Conservation (phyloP, 1,140 invertebrate genomes). For the Caenorhabditis briggsae region DNA sequence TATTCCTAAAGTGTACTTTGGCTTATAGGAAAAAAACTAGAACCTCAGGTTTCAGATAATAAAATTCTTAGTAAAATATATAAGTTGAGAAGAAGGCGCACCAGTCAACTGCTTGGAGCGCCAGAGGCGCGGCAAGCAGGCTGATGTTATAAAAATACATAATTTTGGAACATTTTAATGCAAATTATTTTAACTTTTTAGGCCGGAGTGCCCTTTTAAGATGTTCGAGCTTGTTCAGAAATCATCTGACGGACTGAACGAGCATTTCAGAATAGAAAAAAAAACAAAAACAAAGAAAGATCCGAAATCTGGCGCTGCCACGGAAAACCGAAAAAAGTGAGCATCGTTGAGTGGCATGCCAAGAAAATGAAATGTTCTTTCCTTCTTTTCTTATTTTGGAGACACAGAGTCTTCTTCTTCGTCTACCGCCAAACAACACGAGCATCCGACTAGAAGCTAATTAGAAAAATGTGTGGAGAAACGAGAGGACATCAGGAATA, state of each 20-base stretch:
- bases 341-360: slow-evolving; percentile 40
- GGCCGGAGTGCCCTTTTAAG: no score
- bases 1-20: not conserved
- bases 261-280: not conserved
- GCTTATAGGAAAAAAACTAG: no score
- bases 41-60: no score
- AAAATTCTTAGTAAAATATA: no score
- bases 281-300: slow-evolving; percentile 11
- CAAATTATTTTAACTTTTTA: not conserved
- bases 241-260: no score
- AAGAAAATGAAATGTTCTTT: slow-evolving; percentile 52
- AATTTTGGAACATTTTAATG: not conserved
- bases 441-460: slow-evolving; percentile 48
- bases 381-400: not conserved
- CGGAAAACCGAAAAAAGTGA: slow-evolving; percentile 36
- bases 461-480: slow-evolving; percentile 42
- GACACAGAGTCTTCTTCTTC: not conserved
- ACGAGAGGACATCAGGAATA: not conserved
- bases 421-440: slow-evolving; percentile 17
- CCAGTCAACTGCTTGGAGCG: no score
- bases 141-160: no score
- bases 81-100: no score
- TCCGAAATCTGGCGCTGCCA: slow-evolving; percentile 19
- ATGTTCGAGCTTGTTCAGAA: no score
- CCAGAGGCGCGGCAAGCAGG: no score